Percentiles rank a stretch among this genome's conserved stretches.
phyloP scores from a whole-genome alignment of 2,797 vertebrate species.

The Bothrops alternatus region DNA sequence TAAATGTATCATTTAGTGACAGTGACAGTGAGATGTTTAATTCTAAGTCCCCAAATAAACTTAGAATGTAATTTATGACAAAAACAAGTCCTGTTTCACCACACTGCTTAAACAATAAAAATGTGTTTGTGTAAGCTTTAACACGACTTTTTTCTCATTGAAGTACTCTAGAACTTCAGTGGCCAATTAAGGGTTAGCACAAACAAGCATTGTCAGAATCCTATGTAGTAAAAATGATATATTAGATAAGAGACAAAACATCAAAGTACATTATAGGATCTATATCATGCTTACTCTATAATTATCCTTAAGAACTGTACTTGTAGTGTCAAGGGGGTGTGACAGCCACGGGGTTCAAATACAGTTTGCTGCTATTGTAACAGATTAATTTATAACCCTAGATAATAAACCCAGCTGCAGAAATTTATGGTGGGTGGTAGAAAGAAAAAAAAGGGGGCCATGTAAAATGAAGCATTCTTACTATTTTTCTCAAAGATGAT shows the following conservation, averaged over 20 bases:
- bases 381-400: constrained; percentile 1
- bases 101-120: neutral
- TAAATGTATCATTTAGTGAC: neutral
- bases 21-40: neutral
- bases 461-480: neutral
- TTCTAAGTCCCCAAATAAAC: neutral
- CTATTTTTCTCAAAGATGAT: neutral
- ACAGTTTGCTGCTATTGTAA: constrained; percentile 17
- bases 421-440: neutral
- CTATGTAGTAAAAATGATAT: neutral
- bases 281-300: constrained; percentile 9
- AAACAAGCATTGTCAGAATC: constrained; percentile 19
- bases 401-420: neutral
- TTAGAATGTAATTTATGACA: neutral
- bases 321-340: constrained; percentile 20
- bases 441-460: neutral
- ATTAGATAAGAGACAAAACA: constrained; percentile 27
- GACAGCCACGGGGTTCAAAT: neutral
- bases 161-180: neutral
- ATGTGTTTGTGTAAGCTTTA: neutral
- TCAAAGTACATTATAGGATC: constrained; percentile 16
- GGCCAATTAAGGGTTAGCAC: constrained; percentile 14
- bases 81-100: neutral
- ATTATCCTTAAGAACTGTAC: constrained; percentile 33
- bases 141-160: constrained; percentile 25